Percentiles rank a stretch among this genome's conserved stretches.
Evolutionary conservation across 2,113 vertebrate species (phyloP).

Genomic region (Columba janthina): DNA sequence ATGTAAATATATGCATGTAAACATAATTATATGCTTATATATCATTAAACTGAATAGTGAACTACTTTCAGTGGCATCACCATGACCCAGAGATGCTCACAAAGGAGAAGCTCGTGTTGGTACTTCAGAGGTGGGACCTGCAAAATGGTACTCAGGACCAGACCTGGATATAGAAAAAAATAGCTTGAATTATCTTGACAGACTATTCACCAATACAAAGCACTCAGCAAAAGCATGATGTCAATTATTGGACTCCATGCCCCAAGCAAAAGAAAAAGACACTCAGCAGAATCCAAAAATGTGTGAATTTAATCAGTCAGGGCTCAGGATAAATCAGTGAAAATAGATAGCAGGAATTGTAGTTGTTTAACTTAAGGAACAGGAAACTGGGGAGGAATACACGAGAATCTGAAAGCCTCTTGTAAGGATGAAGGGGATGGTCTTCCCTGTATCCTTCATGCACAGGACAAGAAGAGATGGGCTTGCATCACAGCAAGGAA

Average conservation of each 20-base stretch:
- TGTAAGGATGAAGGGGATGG: neutral
- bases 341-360: neutral
- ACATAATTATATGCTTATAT: neutral
- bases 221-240: neutral
- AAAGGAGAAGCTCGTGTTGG: neutral
- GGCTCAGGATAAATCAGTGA: neutral
- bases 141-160: neutral
- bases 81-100: neutral
- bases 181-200: neutral
- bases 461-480: neutral
- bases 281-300: neutral
- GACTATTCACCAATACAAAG: neutral
- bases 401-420: neutral
- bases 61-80: neutral
- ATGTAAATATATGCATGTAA: neutral
- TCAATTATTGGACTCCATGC: neutral
- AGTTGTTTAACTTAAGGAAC: neutral
- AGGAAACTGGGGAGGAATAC: neutral
- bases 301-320: neutral
- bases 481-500: neutral
- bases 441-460: neutral
- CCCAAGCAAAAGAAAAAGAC: neutral
- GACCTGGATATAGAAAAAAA: neutral
- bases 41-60: neutral
- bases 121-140: neutral